Base-by-base conservation (phyloP, 2,113 vertebrate genomes). In the Lipotes vexillifer region DNA sequence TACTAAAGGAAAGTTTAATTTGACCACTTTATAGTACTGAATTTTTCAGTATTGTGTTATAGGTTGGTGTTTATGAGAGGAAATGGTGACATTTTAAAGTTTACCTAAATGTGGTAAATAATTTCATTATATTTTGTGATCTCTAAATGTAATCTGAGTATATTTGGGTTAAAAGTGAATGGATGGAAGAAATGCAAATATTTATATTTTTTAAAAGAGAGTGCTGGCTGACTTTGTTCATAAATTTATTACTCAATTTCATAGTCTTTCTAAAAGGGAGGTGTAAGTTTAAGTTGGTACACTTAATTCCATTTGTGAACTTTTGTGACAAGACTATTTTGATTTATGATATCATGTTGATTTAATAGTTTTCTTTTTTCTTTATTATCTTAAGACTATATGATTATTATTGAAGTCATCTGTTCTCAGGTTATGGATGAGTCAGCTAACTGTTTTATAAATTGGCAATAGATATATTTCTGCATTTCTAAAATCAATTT, bases 161-260 rank as follows among this genome's bases (percentile, higher is more conserved):
- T 85, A 71, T 85, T 92, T 90, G 11, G 38, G 9, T 65, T 97
- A 88, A 93, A 96, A 94, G 13, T 84, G 52, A 87, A 6, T 80
- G 3, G 29, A 10, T 87, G 14, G 11, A 89, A 95, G 36, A 88
- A 74, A 75, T 84, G 2, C 25, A 90, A 38, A n/a, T 97, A 65
- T 59, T 57, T 83, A 7, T 63, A 33, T 44, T 71, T 93, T 91
- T 89, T 44, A 31, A 66, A 66, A 72, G 23, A 72, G 27, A 74
- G 1, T 80, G 1, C 46, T 83, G 38, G 20, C 18, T 80, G 14
- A 66, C 36, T 38, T 92, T 52, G 25, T 75, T 65, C 21, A 36
- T 74, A 23, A 14, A 88, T 27, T 69, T 81, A 27, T 72, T 66
- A 82, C 10, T 77, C 33, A 81, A 23, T 77, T 80, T 94, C 72